These are phyloP conservation scores for Leptinotarsa defecta DNA, from an alignment of 1,140 invertebrate species.

Conservation along the genomic window DNA sequence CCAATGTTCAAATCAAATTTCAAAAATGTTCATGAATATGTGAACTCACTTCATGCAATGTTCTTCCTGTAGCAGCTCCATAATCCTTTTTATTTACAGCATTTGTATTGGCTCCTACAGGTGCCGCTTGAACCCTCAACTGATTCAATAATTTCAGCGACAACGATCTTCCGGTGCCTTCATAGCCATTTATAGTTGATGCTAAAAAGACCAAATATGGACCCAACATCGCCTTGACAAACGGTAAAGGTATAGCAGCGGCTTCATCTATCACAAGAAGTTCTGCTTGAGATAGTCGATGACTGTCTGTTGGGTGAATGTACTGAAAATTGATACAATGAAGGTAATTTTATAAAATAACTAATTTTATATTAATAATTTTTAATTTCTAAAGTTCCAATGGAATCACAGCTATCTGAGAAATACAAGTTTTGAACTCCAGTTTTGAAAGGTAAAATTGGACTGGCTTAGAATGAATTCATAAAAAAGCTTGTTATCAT, in stretches of 20 bases:
- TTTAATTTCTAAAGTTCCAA: too few species aligned
- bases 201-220: constrained; percentile 95
- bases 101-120: constrained; percentile 58
- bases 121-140: constrained; percentile 67
- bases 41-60: constrained; percentile 59
- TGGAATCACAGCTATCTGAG: too few species aligned
- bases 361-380: too few species aligned
- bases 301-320: constrained; percentile 90
- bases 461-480: too few species aligned
- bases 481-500: too few species aligned
- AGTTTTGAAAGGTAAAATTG: too few species aligned
- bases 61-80: constrained; percentile 60
- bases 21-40: constrained; percentile 2
- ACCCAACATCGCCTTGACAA: constrained; percentile 89
- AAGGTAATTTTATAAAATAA: too few species aligned
- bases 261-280: constrained; percentile 98
- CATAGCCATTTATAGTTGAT: constrained; percentile 98
- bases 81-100: constrained; percentile 55
- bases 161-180: constrained; percentile 95
- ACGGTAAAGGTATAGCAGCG: constrained; percentile 94
- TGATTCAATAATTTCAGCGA: constrained; percentile 95
- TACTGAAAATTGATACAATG: constrained; percentile 67
- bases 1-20: background rate
- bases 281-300: constrained; percentile 89
- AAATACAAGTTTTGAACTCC: too few species aligned